Percentiles rank a stretch among this genome's conserved stretches.
These are phyloP conservation scores for Melanotaenia duboulayi DNA, from an alignment of 2,113 vertebrate genomes.

Conservation along the genomic window DNA sequence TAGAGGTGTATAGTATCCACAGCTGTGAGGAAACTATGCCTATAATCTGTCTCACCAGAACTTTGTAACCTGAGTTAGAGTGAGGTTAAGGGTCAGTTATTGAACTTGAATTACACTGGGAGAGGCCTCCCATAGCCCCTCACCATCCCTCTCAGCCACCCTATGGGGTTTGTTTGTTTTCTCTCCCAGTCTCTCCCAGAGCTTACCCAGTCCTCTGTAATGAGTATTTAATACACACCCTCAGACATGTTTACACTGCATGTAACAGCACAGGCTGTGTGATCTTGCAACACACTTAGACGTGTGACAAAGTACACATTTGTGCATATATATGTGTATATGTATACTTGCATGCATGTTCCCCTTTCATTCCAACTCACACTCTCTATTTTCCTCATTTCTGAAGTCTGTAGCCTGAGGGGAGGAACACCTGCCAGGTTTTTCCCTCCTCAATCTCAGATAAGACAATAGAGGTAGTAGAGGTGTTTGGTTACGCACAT, in stretches of 20 bases:
- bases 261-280: conserved; percentile 72
- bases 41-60: conserved; percentile 74
- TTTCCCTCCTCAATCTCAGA: conserved; percentile 65
- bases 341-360: conserved; percentile 41
- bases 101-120: conserved; percentile 81
- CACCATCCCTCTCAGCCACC: conserved; percentile 62
- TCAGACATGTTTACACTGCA: conserved; percentile 80
- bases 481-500: conserved; percentile 72
- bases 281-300: conserved; percentile 71
- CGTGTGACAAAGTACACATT: conserved; percentile 52
- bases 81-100: conserved; percentile 78
- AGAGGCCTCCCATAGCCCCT: conserved; percentile 65
- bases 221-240: conserved; percentile 80
- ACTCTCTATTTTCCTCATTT: conserved; percentile 71
- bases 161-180: conserved; percentile 81
- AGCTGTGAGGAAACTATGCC: conserved; percentile 76
- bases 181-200: conserved; percentile 77
- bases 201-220: conserved; percentile 74
- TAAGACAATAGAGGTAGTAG: conserved; percentile 77
- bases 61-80: conserved; percentile 75
- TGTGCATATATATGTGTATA: conserved; percentile 30
- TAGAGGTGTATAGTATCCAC: conserved; percentile 72
- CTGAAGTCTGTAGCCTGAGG: conserved; percentile 74
- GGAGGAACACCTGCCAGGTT: conserved; percentile 77
- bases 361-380: conserved; percentile 68